Base-by-base conservation (phyloP, 2,797 vertebrate genomes). In the Setipinna tenuifilis region DNA sequence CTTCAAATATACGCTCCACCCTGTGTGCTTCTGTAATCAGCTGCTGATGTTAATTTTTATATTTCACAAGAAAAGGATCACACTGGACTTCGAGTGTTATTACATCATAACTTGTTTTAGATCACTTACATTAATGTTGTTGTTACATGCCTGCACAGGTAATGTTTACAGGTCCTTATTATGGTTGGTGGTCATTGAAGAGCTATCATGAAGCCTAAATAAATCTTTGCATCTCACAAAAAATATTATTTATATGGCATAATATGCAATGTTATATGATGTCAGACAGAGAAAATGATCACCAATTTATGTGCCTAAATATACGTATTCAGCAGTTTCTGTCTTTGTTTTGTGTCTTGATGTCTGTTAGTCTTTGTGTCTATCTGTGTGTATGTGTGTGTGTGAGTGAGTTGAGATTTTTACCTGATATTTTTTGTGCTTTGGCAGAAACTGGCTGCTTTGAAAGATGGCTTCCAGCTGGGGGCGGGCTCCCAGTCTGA, bases 391-490 rank as follows among this genome's bases (percentile, higher is more conserved):
- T 61, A 5, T 41, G 41, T 86, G 61, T 83, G 48, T 71, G 14
- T 59, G 11, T 82, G 31, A 12, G 11, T 5, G 3, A 62, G 35
- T 81, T 3, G 50, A 65, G 10, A 25, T 14, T 23, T 0, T 88
- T 82, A 85, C 87, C 19, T 87, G 68, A n/a, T n/a, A n/a, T 87
- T 83, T 41, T 5, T 80, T 9, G 65, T 44, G 75, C 17, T 83
- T 0, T 50, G 89, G 7, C 92, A 99, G 98, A 98, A 97, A 94
- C 95, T 99, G 82, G 97, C 98, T 12, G 95, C 96, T 90, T 89
- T 99, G 87, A 99, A 98, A 91, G 97, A 98, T 1, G 95, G 96
- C 57, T 99, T 99, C 92, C 95, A 92, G 89, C 92, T 96, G 23
- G 96, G 97, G 88, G 95, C 93, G 62, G 96, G 96, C 81, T 98